These are phyloP conservation scores for Tryphoninae sp. DNA, from an alignment of 2,888 invertebrate genomes.

Conservation along the genomic window DNA sequence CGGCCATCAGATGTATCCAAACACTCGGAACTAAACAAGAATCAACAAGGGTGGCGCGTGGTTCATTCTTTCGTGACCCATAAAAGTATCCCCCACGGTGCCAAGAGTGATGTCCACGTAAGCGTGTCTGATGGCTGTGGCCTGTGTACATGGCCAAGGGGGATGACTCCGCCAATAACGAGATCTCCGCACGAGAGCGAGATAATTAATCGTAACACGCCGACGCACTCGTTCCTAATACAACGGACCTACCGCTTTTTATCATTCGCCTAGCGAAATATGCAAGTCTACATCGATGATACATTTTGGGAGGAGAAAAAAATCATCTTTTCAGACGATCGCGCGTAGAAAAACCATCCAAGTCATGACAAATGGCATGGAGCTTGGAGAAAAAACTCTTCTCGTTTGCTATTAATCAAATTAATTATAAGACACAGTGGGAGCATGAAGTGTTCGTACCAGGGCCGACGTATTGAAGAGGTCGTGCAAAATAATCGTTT, in stretches of 20 bases:
- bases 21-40: background rate
- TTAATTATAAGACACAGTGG: constrained; percentile 31
- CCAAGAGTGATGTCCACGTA: background rate
- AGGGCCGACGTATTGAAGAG: constrained; percentile 1
- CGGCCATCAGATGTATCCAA: background rate
- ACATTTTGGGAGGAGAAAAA: background rate
- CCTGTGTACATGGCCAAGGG: background rate
- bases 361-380: background rate
- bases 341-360: background rate
- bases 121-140: background rate
- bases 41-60: background rate
- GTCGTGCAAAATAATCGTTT: constrained; percentile 17
- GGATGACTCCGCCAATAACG: constrained; percentile 48
- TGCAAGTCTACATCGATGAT: background rate
- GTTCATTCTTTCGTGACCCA: constrained; percentile 40
- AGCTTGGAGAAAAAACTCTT: background rate
- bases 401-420: constrained; percentile 33
- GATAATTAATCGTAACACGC: constrained; percentile 60
- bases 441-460: background rate
- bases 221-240: constrained; percentile 39
- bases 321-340: background rate
- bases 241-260: background rate
- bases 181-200: constrained; percentile 56
- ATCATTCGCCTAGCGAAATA: background rate
- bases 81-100: constrained; percentile 28